Evolutionary conservation across 2,797 vertebrate species (phyloP).

Genomic region (Anolis apletophallus): DNA sequence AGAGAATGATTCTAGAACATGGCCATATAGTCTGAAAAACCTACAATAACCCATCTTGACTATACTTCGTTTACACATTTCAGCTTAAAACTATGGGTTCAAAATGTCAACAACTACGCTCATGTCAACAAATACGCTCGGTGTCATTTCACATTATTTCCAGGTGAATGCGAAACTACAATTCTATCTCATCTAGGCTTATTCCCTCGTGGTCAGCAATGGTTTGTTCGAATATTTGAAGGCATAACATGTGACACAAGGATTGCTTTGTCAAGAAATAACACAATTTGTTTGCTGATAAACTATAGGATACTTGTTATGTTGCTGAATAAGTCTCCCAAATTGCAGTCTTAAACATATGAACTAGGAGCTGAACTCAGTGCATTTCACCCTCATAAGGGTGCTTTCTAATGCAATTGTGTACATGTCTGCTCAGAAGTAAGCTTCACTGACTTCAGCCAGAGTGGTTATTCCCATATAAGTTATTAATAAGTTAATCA

Average conservation of each 20-base stretch:
- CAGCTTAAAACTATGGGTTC: not conserved
- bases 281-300: slow-evolving; percentile 35
- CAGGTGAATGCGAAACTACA: not conserved
- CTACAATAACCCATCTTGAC: too few relatives aligned
- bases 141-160: too few relatives aligned
- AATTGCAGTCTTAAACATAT: not conserved
- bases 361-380: not conserved
- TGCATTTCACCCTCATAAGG: not conserved
- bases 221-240: too few relatives aligned
- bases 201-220: too few relatives aligned
- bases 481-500: too few relatives aligned
- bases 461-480: not conserved
- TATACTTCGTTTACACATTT: not conserved
- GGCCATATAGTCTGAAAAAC: too few relatives aligned
- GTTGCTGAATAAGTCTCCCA: slow-evolving; percentile 41
- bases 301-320: slow-evolving; percentile 17
- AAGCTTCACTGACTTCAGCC: not conserved
- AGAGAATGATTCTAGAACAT: too few relatives aligned
- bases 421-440: too few relatives aligned
- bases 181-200: not conserved
- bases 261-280: slow-evolving; percentile 35
- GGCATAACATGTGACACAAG: slow-evolving; percentile 29
- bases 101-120: not conserved
- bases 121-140: not conserved
- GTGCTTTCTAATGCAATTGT: not conserved